Evolutionary conservation across 1,140 invertebrate species (phyloP), one percentile per base, ranked within the genome.

Genomic region (Agrilus planipennis): DNA sequence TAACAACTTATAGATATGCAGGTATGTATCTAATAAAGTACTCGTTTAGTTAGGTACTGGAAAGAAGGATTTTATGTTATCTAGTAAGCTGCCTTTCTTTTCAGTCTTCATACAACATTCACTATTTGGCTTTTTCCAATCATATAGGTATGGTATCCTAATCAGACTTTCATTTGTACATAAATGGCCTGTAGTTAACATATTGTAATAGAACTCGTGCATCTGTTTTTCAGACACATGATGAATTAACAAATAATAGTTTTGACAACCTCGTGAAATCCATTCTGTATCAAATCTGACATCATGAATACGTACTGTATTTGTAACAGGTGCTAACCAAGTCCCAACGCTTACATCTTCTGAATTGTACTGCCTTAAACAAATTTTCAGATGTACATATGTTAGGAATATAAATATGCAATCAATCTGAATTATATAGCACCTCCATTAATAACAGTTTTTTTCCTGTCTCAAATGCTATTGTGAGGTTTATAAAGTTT

Each of bases 261-360:
- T 83, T 7, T 76, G 75, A 58, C 93, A 98, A 1, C 92, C 93
- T 46, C 92, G 70, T 0, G 90, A 88, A 45, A 69, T 75, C 64
- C 81, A 95, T 58, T 91, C 87, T 0, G 93, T 97, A 57, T 99
- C 91, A 63, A 97, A 98, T 38, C 89, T 72, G 1, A 77, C 67
- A 58, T 97, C 93, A 59, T 99, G 94, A 28, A 85, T 73, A 45
- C 90, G 69, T 43, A 87, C 77, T n/a, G 96, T 76, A 46, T 84
- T 76, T 39, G 81, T 75, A 7, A 95, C 54, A 17, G 89, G 75
- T 3, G 87, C 79, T 16, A 96, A 65, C 94, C 94, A 98, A 0
- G 84, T 73, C 3, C 93, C 93, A 29, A 98, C 72, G 4, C 89
- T 89, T 0, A 94, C 82, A 72, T 99, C 94, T 69, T 99, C 94